These are phyloP conservation scores for Drosophila demipolita DNA, from an alignment of 2,888 invertebrate genomes.

Conservation along the genomic window DNA sequence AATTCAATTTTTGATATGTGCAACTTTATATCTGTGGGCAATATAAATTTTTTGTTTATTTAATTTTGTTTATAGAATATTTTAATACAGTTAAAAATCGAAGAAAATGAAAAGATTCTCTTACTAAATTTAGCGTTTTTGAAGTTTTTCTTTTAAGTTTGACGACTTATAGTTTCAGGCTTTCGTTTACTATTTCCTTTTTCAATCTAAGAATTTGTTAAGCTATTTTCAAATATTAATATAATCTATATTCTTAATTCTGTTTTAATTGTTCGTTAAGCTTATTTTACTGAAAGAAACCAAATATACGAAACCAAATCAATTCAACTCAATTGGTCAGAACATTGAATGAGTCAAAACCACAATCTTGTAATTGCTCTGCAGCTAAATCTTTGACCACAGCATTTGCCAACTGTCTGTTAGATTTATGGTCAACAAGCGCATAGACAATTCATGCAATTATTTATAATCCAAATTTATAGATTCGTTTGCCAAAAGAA, in stretches of 20 bases:
- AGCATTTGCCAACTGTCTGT: constrained; percentile 38
- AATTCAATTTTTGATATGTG: constrained; percentile 1
- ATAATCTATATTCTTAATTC: neutral
- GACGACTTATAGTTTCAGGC: neutral
- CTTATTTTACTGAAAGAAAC: neutral
- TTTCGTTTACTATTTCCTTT: neutral
- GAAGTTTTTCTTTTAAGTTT: neutral
- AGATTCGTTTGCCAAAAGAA: constrained; percentile 42
- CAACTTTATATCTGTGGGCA: constrained; percentile 3
- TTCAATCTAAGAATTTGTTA: neutral
- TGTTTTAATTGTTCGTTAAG: neutral
- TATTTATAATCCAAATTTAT: constrained; percentile 51
- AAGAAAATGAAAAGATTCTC: neutral
- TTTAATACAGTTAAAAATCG: neutral
- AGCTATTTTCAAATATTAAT: neutral
- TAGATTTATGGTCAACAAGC: constrained; percentile 23
- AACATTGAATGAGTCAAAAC: constrained; percentile 1
- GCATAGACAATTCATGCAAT: constrained; percentile 26
- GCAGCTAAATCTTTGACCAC: neutral
- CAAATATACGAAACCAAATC: neutral
- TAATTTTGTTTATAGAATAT: neutral
- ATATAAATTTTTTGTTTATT: neutral
- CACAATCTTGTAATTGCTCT: constrained; percentile 9
- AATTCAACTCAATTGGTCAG: neutral
- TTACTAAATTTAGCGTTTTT: neutral